phyloP scores from a whole-genome alignment of 2,797 vertebrate genomes.

The Amniataba percoides region DNA sequence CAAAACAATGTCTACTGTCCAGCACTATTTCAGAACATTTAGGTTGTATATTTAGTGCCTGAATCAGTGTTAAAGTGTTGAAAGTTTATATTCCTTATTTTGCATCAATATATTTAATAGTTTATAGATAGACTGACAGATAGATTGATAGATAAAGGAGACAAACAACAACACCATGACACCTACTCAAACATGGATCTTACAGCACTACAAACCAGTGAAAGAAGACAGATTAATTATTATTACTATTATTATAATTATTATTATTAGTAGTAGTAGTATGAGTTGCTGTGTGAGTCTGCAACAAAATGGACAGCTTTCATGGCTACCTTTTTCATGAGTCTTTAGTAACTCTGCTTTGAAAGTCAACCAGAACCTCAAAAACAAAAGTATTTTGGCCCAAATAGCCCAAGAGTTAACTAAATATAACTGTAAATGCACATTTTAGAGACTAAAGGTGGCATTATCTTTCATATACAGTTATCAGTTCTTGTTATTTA shows the following conservation, averaged over 20 bases:
- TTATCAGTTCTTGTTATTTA: background rate
- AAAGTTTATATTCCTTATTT: too few relatives aligned
- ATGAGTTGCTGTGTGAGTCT: background rate
- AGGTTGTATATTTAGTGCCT: background rate
- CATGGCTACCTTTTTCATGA: background rate
- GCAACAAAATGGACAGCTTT: background rate
- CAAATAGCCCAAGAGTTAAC: too few relatives aligned
- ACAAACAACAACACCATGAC: background rate
- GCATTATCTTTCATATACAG: too few relatives aligned
- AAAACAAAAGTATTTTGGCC: too few relatives aligned
- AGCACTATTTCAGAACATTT: background rate
- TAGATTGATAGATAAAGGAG: background rate
- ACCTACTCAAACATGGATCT: background rate
- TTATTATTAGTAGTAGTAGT: too few relatives aligned
- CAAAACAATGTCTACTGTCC: background rate
- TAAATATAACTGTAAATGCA: too few relatives aligned
- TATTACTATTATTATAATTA: too few relatives aligned
- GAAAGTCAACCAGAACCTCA: background rate
- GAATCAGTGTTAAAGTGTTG: background rate
- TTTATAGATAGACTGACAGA: too few relatives aligned
- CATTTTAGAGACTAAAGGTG: too few relatives aligned
- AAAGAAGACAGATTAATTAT: background rate
- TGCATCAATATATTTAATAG: too few relatives aligned
- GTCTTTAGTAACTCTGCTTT: background rate
- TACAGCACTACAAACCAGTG: background rate